Base-by-base conservation (phyloP, 2,888 invertebrate genomes). In the Eupithecia inturbata region DNA sequence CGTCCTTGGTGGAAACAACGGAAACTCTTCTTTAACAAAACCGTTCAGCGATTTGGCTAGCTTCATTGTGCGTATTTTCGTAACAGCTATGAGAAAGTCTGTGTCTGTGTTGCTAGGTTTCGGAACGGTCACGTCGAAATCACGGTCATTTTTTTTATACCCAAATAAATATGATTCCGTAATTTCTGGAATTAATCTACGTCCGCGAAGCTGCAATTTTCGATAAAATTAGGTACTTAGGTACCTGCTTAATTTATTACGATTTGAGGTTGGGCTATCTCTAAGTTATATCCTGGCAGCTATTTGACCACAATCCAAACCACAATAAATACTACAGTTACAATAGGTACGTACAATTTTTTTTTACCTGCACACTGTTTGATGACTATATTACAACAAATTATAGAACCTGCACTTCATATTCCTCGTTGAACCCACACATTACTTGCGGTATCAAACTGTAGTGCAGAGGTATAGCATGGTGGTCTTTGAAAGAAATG, bases 61-160 rank as follows among this genome's bases (percentile, higher is more conserved):
- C 57, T 74, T 49, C 66, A 77, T 85, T n/a, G 87, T 83, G 77
- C 92, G 88, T 68, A 94, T 91, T 81, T 84, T 89, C 1, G 91
- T 91, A 2, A 84, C 79, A 33, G 93, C 94, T 74, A 94, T 88
- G 14, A 89, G 77, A 64, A 91, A 73, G 78, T 93, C 92, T 9
- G 78, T 74, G 4, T 86, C 83, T 62, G 84, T 80, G 66, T 82
- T 75, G 10, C 36, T 72, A 19, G 66, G 67, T 45, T 76, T 31
- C 28, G 82, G 83, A 4, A 81, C 19, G 10, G 75, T 68, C 39
- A 41, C 76, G 26, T 83, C 87, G 79, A 85, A 90, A 71, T 84
- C 80, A 19, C 80, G 80, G 79, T 92, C 91, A 26, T 77, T 73
- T 83, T 85, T 90, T 33, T 86, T 83, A 67, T 88, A 88, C 1